A percentile compares a stretch with the other conserved stretches of the same genome.
phyloP scores from a whole-genome alignment of 1,140 invertebrate genomes.

The Drosophila quadrilineata region DNA sequence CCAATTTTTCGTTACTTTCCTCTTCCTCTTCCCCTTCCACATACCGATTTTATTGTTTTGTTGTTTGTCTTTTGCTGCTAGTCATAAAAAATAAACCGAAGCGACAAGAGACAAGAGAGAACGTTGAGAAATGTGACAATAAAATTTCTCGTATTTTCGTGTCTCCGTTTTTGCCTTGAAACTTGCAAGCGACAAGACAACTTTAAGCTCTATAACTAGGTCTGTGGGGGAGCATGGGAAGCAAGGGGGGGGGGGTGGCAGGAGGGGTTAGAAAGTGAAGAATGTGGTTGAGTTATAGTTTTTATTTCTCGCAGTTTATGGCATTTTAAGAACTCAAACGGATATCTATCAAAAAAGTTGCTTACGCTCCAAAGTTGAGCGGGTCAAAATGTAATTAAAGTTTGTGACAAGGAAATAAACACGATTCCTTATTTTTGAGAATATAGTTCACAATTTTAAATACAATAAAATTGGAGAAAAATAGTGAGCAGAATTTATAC shows the following conservation, averaged over 20 bases:
- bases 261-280: too few species aligned
- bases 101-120: background rate
- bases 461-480: too few species aligned
- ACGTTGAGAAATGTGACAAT: slow-evolving; percentile 52
- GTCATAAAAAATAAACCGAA: slow-evolving; percentile 38
- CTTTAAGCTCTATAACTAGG: slow-evolving; percentile 4
- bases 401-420: background rate
- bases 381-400: slow-evolving; percentile 21
- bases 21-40: too few species aligned
- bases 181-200: background rate
- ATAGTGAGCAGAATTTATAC: too few species aligned
- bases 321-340: slow-evolving; percentile 10
- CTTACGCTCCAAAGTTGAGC: slow-evolving; percentile 3
- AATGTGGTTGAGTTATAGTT: too few species aligned
- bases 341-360: slow-evolving; percentile 15
- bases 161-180: slow-evolving; percentile 28
- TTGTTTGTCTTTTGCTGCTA: slow-evolving; percentile 48
- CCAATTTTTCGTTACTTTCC: slow-evolving; percentile 18
- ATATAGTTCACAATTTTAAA: too few species aligned
- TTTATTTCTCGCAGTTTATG: slow-evolving; percentile 14
- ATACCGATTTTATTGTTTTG: slow-evolving; percentile 28
- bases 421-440: too few species aligned
- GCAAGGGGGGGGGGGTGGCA: background rate
- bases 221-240: background rate
- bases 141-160: slow-evolving; percentile 61